Evolutionary conservation across 2,113 vertebrate genomes (phyloP), one percentile per base, ranked within the genome.

Genomic region (Psittacus erithacus): DNA sequence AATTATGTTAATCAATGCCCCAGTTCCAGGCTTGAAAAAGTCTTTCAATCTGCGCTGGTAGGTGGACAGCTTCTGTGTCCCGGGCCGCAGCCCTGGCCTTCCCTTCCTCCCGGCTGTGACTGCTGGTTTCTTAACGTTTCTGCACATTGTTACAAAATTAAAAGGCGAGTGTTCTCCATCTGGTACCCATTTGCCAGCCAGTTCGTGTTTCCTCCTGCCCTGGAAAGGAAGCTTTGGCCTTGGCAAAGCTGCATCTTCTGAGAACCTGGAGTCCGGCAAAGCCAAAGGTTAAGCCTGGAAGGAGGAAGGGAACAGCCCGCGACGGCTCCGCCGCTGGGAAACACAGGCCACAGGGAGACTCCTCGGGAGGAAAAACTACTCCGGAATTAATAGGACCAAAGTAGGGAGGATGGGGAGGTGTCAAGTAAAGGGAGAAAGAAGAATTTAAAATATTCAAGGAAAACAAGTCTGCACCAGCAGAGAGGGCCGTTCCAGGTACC

Each of bases 151-250:
- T 70, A 50, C 2, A 38, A 86, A 92, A 94, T 88, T 86, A 94
- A 82, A 94, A 90, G 52, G 83, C 52, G 52, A 18, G 18, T 86
- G 67, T 64, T 81, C 74, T 94, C 94, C 97, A 96, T 96, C 95
- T 97, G 97, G 96, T 97, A 96, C 77, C 94, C 81, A 98, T 97
- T 98, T 97, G 89, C 82, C 84, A 84, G 62, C 91, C 88, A 78
- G 88, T 95, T 93, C 76, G 86, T 52, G 92, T 95, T 97, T 94
- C 95, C 83, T 92, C 19, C 76, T 82, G 67, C 49, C 41, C 50
- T 43, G 57, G 52, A 73, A 97, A 86, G 47, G 38, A 38, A 71
- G 65, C 79, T 93, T 96, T 86, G 90, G 92, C 96, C 43, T 52
- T 70, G 75, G 86, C 73, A 91, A 81, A 95, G 60, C 55, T 85